Conservation (phyloP, 2,888 invertebrate genomes). For the Cosmopolites sordidus region DNA sequence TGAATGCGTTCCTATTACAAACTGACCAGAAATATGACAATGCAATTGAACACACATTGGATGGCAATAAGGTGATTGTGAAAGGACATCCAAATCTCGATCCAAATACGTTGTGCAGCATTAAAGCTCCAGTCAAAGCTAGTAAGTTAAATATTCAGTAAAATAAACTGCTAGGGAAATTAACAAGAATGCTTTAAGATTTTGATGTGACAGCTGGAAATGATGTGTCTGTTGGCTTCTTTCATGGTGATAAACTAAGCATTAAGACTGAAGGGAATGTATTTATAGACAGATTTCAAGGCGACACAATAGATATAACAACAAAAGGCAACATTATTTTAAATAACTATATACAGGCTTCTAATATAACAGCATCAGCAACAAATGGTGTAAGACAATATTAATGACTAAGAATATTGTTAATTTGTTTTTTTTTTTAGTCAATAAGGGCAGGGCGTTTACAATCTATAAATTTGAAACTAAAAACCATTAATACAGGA, state of each 20-base stretch:
- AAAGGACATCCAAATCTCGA: constrained; percentile 19
- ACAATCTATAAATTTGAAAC: constrained; percentile 35
- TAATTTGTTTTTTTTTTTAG: constrained; percentile 30
- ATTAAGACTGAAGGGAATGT: constrained; percentile 36
- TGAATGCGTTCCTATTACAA: constrained; percentile 38
- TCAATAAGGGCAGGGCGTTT: constrained; percentile 38
- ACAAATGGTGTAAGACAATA: constrained; percentile 35
- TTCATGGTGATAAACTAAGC: constrained; percentile 34
- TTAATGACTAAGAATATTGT: not conserved
- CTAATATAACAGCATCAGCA: constrained; percentile 32
- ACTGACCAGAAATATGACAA: constrained; percentile 27
- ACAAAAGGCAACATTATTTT: constrained; percentile 39
- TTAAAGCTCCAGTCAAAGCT: constrained; percentile 44
- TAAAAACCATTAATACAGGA: constrained; percentile 35
- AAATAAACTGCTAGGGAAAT: no score
- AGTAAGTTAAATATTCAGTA: no score
- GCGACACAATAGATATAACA: constrained; percentile 34
- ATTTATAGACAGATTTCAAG: constrained; percentile 39
- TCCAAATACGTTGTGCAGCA: constrained; percentile 31
- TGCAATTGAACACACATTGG: constrained; percentile 28
- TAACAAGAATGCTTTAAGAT: no score
- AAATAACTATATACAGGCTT: constrained; percentile 38
- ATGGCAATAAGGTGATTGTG: constrained; percentile 34
- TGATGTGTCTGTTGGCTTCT: constrained; percentile 33
- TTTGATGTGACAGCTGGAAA: constrained; percentile 34